phyloP scores from a whole-genome alignment of 2,888 invertebrate species.

The Neuroscelio doddi region DNA sequence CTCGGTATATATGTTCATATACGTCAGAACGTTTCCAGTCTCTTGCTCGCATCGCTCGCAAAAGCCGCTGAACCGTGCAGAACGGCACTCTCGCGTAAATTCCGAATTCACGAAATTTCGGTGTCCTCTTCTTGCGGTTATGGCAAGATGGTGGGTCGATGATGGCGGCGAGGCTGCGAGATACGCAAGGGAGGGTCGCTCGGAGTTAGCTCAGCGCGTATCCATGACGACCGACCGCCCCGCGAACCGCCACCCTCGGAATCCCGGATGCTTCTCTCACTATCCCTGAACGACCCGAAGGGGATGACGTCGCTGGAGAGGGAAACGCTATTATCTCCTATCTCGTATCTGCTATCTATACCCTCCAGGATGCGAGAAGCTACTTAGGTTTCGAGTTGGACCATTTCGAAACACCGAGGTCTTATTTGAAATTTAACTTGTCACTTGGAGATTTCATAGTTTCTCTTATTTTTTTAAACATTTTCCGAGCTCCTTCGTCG shows the following conservation, averaged over 20 bases:
- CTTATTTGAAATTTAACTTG: not conserved
- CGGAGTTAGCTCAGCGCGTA: constrained; percentile 60
- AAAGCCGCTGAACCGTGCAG: constrained; percentile 29
- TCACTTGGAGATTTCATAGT: too few relatives aligned
- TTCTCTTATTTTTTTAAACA: too few relatives aligned
- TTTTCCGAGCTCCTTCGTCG: too few relatives aligned
- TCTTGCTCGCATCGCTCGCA: constrained; percentile 21
- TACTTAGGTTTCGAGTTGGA: constrained; percentile 56
- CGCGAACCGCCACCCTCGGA: constrained; percentile 63
- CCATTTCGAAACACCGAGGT: constrained; percentile 36
- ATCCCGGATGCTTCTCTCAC: constrained; percentile 66
- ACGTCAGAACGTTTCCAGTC: not conserved
- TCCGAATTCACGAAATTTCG: constrained; percentile 50
- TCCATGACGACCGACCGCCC: constrained; percentile 72
- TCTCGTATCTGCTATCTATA: constrained; percentile 48
- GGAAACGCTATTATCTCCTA: constrained; percentile 6
- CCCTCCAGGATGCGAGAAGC: constrained; percentile 48
- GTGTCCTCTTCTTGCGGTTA: constrained; percentile 44
- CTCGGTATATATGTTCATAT: not conserved
- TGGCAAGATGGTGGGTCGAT: constrained; percentile 72
- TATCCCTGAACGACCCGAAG: constrained; percentile 41
- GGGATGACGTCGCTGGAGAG: constrained; percentile 2
- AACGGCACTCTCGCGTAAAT: constrained; percentile 28
- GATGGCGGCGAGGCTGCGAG: constrained; percentile 67
- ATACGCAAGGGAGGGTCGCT: constrained; percentile 53